Evolutionary conservation across 2,888 invertebrate species (phyloP).

Genomic region (Julus scanicus): DNA sequence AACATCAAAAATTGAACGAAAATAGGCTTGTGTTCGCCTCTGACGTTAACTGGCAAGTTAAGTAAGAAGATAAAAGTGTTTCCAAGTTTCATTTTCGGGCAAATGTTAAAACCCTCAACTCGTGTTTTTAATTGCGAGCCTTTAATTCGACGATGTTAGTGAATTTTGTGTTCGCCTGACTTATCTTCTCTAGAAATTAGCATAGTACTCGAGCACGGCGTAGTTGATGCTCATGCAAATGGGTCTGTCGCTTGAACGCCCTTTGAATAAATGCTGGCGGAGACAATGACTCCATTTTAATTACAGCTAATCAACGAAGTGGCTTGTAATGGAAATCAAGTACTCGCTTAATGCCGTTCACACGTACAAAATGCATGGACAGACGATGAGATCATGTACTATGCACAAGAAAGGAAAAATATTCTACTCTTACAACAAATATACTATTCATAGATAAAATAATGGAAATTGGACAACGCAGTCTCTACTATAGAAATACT

Average conservation of each 20-base stretch:
- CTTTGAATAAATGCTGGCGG: neutral
- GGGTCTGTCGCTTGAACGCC: constrained; percentile 34
- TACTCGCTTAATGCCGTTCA: neutral
- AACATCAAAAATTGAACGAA: neutral
- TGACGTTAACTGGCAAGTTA: too few relatives aligned
- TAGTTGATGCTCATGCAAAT: constrained; percentile 30
- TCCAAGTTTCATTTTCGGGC: neutral
- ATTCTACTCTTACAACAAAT: too few relatives aligned
- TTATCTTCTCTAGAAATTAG: constrained; percentile 17
- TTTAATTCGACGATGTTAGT: neutral
- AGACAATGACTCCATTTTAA: constrained; percentile 42
- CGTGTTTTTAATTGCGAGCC: neutral
- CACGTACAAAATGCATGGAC: neutral
- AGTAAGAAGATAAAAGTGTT: neutral
- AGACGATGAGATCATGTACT: neutral
- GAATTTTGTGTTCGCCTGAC: constrained; percentile 12
- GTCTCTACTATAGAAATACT: too few relatives aligned
- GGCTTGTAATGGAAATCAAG: constrained; percentile 42
- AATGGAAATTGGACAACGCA: too few relatives aligned
- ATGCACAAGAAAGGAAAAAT: too few relatives aligned
- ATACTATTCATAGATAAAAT: too few relatives aligned
- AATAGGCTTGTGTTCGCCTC: too few relatives aligned
- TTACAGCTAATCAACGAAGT: constrained; percentile 42
- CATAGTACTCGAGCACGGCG: neutral
- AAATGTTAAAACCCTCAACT: neutral